Evolutionary conservation across 1,140 invertebrate species (phyloP), one percentile per base, ranked within the genome.

Genomic region (Ctenoplectra terminalis): DNA sequence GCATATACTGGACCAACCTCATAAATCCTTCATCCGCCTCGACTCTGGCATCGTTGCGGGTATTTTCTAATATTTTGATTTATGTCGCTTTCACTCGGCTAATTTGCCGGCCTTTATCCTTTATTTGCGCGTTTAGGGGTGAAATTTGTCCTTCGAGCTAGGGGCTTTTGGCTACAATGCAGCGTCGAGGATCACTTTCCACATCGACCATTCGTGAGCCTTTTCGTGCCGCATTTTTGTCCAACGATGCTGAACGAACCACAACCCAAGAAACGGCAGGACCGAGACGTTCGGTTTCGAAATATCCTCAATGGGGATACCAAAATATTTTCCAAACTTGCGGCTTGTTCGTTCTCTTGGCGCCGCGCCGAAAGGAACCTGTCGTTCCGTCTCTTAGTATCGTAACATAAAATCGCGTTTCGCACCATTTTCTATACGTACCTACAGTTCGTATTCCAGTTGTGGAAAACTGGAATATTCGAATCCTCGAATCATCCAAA

Each of bases 31-130:
- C 92, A 92, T 79, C 87, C 86, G 72, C 64, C 81, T 76, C 84
- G 74, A 81, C 86, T 81, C 84, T 87, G 69, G 71, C 70, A 75
- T 83, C 67, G 80, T 58, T 80, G 88, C 82, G 78, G 86, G 83
- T 92, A 90, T 92, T 92, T 92, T 93, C 91, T 93, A 91, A 91
- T 92, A 92, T 93, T 93, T 92, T 92, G 91, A 93, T 93, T 92
- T 92, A 93, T 92, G 89, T 82, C 89, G 87, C 91, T 93, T 92
- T 92, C 90, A 91, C 92, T 91, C 85, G 87, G 81, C 86, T 87
- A 93, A 93, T 93, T 93, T 92, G 84, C 81, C 82, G 84, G 78
- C 87, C 84, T 90, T 91, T 90, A 92, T 92, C 87, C 89, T 91
- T 92, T 92, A 92, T 93, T 92, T 92, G 89, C 90, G 86, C 87